Percentiles rank a stretch among this genome's conserved stretches.
Evolutionary conservation across 2,113 vertebrate species (phyloP).

Genomic region (Aldabrachelys gigantea): DNA sequence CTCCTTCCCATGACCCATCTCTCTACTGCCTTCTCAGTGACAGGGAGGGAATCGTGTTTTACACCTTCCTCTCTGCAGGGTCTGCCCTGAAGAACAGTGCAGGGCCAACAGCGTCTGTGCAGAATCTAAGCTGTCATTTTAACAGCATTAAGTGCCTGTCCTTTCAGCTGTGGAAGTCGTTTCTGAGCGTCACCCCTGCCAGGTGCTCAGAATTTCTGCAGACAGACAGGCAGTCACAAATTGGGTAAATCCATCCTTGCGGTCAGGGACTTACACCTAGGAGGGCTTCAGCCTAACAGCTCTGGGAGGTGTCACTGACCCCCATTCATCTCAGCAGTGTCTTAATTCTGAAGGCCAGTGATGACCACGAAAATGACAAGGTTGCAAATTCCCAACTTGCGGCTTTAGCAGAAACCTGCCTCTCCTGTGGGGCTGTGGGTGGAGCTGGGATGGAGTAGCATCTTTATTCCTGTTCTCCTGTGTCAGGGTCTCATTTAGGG

Average conservation of each 20-base stretch:
- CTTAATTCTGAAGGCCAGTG: not conserved
- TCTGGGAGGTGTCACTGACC: not conserved
- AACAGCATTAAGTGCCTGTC: not conserved
- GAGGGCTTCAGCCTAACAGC: not conserved
- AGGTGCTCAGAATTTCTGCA: not conserved
- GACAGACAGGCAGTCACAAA: not conserved
- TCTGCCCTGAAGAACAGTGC: not conserved
- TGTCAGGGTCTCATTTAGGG: not conserved
- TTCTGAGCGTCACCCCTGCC: not conserved
- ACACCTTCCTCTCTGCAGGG: not conserved
- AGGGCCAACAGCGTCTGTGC: not conserved
- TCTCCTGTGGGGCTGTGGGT: not conserved
- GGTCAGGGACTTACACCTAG: not conserved
- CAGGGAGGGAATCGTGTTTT: not conserved
- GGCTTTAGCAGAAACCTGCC: rapidly evolving
- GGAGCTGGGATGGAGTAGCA: not conserved
- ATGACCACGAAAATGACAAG: not conserved
- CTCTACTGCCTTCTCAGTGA: not conserved
- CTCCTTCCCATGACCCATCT: not conserved
- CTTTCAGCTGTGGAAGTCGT: not conserved
- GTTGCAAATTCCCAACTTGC: not conserved
- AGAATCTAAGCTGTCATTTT: not conserved
- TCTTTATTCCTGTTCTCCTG: not conserved
- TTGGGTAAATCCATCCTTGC: not conserved
- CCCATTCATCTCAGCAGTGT: not conserved